phyloP scores from a whole-genome alignment of 2,113 vertebrate species.

The Burhinus bistriatus region DNA sequence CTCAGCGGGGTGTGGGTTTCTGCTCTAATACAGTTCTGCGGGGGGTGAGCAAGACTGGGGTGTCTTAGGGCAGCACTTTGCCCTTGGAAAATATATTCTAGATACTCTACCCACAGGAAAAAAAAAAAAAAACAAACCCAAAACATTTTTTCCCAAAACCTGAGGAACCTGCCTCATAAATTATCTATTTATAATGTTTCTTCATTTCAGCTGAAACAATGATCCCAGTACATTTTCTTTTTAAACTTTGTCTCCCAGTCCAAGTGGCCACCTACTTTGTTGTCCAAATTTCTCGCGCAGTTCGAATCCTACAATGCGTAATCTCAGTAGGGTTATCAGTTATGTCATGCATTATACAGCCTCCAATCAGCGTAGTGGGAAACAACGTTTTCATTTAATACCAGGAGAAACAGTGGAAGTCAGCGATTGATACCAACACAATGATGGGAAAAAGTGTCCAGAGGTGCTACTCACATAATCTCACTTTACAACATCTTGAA shows the following conservation, averaged over 20 bases:
- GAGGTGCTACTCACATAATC: conserved; percentile 83
- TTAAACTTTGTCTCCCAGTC: conserved; percentile 33
- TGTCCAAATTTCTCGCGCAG: conserved; percentile 50
- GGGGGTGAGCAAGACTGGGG: background rate
- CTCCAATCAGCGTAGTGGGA: conserved; percentile 83
- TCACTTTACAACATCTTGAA: conserved; percentile 83
- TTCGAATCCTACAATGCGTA: conserved; percentile 66
- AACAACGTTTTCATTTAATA: conserved; percentile 83
- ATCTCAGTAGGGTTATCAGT: conserved; percentile 81
- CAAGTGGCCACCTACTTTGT: conserved; percentile 53
- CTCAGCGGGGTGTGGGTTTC: conserved; percentile 21
- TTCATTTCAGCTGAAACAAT: conserved; percentile 47
- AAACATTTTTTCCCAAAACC: background rate
- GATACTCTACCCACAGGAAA: background rate
- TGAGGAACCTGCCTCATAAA: conserved; percentile 9
- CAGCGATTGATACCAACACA: conserved; percentile 87
- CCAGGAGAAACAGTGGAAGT: conserved; percentile 86
- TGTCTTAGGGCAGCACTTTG: background rate
- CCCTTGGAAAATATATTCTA: background rate
- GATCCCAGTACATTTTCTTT: conserved; percentile 1
- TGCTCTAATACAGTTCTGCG: background rate
- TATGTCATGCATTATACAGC: conserved; percentile 76
- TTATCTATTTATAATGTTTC: conserved; percentile 19
- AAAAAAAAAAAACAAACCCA: background rate
- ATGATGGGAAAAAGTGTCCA: conserved; percentile 88